These are phyloP conservation scores for Tolypeutes matacus DNA, from an alignment of 2,797 vertebrate genomes.

Conservation along the genomic window DNA sequence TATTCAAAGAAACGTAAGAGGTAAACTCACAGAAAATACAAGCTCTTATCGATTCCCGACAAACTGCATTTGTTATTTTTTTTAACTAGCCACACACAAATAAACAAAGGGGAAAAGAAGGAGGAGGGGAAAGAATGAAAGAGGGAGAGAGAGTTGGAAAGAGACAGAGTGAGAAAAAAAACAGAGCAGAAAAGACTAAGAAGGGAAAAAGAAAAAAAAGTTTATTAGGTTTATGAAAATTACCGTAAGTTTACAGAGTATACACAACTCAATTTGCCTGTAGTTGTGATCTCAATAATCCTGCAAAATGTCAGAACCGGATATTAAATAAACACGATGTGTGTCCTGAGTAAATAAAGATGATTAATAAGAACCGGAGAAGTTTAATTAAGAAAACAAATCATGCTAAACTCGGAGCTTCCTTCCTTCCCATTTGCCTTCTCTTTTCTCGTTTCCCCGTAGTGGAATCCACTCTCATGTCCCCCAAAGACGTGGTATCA, in stretches of 20 bases:
- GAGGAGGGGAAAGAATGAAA: background rate
- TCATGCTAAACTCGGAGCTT: background rate
- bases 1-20: conserved; percentile 54
- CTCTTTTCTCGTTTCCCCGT: background rate
- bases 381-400: conserved; percentile 41
- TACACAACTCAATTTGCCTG: conserved; percentile 43
- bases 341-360: conserved; percentile 53
- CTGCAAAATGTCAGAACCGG: conserved; percentile 20
- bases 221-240: conserved; percentile 57
- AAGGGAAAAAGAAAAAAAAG: background rate
- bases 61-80: background rate
- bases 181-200: background rate
- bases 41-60: background rate
- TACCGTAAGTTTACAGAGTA: conserved; percentile 42
- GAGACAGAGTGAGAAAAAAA: background rate
- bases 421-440: conserved; percentile 20
- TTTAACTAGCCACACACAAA: background rate
- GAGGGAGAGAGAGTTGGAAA: background rate
- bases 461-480: background rate
- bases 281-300: conserved; percentile 47
- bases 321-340: conserved; percentile 50
- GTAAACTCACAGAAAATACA: conserved; percentile 61
- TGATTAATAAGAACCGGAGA: conserved; percentile 49
- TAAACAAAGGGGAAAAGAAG: background rate
- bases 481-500: background rate